Evolutionary conservation across 2,113 vertebrate genomes (phyloP).

Genomic region (Eublepharis macularius): DNA sequence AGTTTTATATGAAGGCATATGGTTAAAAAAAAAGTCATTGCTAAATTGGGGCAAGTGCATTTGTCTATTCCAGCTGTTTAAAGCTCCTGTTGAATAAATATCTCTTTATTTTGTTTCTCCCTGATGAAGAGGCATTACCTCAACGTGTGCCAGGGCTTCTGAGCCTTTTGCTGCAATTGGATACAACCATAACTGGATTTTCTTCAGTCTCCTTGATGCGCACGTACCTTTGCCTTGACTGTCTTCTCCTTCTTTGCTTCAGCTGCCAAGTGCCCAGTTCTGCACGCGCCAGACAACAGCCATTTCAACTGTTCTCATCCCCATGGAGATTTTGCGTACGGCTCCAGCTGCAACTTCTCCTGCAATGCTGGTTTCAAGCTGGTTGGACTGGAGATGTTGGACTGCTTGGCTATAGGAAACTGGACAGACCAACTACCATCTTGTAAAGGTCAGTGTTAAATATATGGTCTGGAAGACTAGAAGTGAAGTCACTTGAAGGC

Average conservation of each 20-base stretch:
- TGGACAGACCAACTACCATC: conserved; percentile 51
- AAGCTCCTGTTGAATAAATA: neutral
- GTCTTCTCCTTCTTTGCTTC: neutral
- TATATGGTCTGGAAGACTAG: neutral
- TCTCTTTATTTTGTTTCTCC: neutral
- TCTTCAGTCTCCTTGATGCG: neutral
- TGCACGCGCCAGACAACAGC: conserved; percentile 55
- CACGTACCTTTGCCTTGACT: neutral
- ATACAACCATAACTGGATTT: neutral
- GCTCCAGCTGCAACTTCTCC: conserved; percentile 70
- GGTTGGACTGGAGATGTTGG: neutral
- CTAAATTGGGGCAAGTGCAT: no score
- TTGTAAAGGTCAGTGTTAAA: conserved; percentile 48
- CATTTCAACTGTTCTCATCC: conserved; percentile 56
- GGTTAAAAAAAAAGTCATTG: no score
- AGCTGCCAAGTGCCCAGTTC: conserved; percentile 68
- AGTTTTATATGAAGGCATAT: no score
- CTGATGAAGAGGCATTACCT: no score
- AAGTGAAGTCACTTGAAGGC: neutral
- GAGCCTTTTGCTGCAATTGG: no score
- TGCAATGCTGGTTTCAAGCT: conserved; percentile 42
- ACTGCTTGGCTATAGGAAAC: conserved; percentile 37
- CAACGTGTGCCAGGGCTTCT: no score
- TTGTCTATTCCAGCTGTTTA: neutral
- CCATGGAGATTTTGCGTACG: conserved; percentile 40